Evolutionary conservation across 2,888 invertebrate genomes (phyloP).

Genomic region (Orthosia gracilis): DNA sequence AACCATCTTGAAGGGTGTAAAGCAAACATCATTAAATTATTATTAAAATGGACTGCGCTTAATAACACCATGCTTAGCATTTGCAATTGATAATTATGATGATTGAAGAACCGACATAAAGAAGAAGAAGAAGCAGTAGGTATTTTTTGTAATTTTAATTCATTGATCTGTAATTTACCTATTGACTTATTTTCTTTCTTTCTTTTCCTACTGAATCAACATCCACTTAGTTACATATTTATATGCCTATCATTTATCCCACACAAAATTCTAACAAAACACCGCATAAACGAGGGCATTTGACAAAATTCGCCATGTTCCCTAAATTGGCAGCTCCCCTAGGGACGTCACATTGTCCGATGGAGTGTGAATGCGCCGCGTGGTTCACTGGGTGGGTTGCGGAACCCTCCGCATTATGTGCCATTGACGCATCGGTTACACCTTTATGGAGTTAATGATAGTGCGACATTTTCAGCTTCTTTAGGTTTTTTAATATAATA

Average conservation of each 20-base stretch:
- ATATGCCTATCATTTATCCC: background rate
- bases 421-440: slow-evolving; percentile 44
- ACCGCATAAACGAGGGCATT: slow-evolving; percentile 14
- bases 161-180: too few relatives aligned
- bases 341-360: slow-evolving; percentile 41
- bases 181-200: too few relatives aligned
- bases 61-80: too few relatives aligned
- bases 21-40: too few relatives aligned
- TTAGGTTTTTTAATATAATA: background rate
- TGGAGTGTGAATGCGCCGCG: slow-evolving; percentile 62
- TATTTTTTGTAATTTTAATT: background rate
- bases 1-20: too few relatives aligned
- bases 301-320: slow-evolving; percentile 26
- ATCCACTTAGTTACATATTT: background rate
- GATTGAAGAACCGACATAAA: too few relatives aligned
- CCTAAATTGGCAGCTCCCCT: slow-evolving; percentile 38
- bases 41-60: too few relatives aligned
- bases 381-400: slow-evolving; percentile 43
- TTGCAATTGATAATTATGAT: too few relatives aligned
- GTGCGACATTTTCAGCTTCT: background rate
- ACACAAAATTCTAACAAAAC: background rate
- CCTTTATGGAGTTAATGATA: slow-evolving; percentile 21
- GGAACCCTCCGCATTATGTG: slow-evolving; percentile 49
- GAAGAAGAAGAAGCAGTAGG: background rate
- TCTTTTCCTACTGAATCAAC: background rate